A percentile compares a stretch with the other conserved stretches of the same genome.
Conservation (phyloP, 1,140 invertebrate genomes). For the Tetramorium simillimum region DNA sequence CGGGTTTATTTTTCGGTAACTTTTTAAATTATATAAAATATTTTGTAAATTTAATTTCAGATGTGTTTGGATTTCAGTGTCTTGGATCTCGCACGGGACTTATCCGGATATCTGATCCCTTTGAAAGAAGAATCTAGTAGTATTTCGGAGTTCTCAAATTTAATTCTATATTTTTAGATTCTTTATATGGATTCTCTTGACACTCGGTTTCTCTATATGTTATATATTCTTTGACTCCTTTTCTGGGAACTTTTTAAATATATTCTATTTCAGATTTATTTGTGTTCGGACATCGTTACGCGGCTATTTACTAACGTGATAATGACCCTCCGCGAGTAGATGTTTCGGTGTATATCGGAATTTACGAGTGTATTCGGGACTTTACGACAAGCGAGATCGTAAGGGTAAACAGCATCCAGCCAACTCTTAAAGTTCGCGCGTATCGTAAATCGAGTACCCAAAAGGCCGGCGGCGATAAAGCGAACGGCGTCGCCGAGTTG, state of each 20-base stretch:
- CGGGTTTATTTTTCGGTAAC: neutral
- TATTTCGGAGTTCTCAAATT: neutral
- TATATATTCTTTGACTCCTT: neutral
- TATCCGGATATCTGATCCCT: neutral
- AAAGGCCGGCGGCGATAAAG: constrained; percentile 41
- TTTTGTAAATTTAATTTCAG: neutral
- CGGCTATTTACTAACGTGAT: neutral
- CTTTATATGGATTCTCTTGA: neutral
- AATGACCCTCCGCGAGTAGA: neutral
- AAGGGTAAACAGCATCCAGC: constrained; percentile 24
- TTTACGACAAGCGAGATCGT: constrained; percentile 39
- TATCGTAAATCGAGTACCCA: constrained; percentile 48
- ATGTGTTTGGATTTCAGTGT: neutral
- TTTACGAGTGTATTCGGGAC: constrained; percentile 17
- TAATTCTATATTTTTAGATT: neutral
- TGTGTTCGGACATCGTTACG: neutral
- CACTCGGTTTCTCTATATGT: neutral
- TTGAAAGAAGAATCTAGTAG: neutral
- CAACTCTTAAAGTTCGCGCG: constrained; percentile 37
- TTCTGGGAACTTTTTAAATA: neutral
- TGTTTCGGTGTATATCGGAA: neutral
- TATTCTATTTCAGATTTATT: neutral
- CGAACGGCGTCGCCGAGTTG: constrained; percentile 7
- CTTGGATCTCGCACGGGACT: neutral
- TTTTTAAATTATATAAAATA: neutral